Evolutionary conservation across 2,888 invertebrate genomes (phyloP).

Genomic region (Malachius bipustulatus): DNA sequence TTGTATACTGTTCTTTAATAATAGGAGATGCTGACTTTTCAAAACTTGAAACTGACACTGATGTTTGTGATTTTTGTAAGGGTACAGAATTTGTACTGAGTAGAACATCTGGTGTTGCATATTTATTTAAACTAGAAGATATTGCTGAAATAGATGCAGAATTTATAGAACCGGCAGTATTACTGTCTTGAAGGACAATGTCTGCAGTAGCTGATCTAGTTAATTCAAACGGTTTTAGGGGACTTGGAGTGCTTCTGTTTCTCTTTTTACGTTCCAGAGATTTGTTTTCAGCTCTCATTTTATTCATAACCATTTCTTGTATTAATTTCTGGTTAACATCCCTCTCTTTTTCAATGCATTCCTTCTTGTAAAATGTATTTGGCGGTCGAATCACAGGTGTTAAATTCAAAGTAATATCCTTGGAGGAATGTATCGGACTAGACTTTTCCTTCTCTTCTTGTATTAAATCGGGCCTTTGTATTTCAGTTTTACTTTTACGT

Average conservation of each 20-base stretch:
- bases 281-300: constrained; percentile 56
- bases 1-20: constrained; percentile 13
- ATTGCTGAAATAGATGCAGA: constrained; percentile 10
- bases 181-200: constrained; percentile 15
- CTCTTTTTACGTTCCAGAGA: constrained; percentile 46
- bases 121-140: constrained; percentile 21
- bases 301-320: constrained; percentile 71
- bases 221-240: constrained; percentile 27
- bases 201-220: constrained; percentile 32
- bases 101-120: constrained; percentile 30
- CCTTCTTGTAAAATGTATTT: constrained; percentile 35
- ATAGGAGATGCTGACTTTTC: not conserved
- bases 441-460: constrained; percentile 35
- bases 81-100: constrained; percentile 25
- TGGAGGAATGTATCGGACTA: constrained; percentile 30
- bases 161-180: not conserved
- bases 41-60: constrained; percentile 5
- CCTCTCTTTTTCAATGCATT: constrained; percentile 67
- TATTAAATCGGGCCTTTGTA: constrained; percentile 30
- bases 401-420: constrained; percentile 21
- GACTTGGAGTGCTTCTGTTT: constrained; percentile 35
- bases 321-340: constrained; percentile 75
- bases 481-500: constrained; percentile 35
- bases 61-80: constrained; percentile 26
- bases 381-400: constrained; percentile 23